A percentile compares a stretch with the other conserved stretches of the same genome.
Conservation (phyloP, 2,797 vertebrate species). For the Sebastolobus alascanus region DNA sequence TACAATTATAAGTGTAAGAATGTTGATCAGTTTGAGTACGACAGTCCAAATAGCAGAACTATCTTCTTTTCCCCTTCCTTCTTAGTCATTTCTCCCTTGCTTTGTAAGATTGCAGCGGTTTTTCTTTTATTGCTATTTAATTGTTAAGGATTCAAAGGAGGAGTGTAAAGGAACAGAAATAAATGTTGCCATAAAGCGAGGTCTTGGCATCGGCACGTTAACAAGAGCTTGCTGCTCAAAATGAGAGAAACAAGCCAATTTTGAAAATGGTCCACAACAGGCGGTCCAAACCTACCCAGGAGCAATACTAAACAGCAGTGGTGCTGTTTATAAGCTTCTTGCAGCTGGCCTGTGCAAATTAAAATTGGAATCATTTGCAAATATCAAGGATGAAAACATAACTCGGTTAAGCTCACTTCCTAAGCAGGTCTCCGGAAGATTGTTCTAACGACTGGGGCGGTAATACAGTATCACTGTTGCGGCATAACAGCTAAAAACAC, state of each 20-base stretch:
- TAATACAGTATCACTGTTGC: not conserved
- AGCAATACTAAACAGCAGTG: conserved; percentile 1
- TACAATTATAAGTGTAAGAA: no score
- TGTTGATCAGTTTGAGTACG: not conserved
- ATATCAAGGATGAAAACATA: conserved; percentile 1
- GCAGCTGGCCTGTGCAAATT: conserved; percentile 4
- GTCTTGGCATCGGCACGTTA: not conserved
- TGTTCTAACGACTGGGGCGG: not conserved
- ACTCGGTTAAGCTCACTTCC: not conserved
- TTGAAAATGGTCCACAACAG: conserved; percentile 25
- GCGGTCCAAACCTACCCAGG: conserved; percentile 1
- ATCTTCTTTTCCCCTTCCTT: not conserved
- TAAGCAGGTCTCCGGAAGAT: not conserved
- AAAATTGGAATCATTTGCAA: conserved; percentile 12
- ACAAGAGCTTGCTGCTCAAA: conserved; percentile 24
- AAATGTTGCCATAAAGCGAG: not conserved
- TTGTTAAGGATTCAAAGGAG: not conserved
- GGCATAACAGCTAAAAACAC: not conserved
- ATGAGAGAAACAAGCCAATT: conserved; percentile 20
- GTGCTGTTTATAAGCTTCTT: conserved; percentile 11
- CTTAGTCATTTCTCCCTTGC: not conserved
- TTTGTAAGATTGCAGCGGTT: not conserved
- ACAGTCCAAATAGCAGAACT: not conserved
- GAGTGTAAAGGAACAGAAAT: not conserved
- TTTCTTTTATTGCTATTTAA: not conserved